Evolutionary conservation across 1,140 invertebrate species (phyloP).

Genomic region (Orchestia grillus): DNA sequence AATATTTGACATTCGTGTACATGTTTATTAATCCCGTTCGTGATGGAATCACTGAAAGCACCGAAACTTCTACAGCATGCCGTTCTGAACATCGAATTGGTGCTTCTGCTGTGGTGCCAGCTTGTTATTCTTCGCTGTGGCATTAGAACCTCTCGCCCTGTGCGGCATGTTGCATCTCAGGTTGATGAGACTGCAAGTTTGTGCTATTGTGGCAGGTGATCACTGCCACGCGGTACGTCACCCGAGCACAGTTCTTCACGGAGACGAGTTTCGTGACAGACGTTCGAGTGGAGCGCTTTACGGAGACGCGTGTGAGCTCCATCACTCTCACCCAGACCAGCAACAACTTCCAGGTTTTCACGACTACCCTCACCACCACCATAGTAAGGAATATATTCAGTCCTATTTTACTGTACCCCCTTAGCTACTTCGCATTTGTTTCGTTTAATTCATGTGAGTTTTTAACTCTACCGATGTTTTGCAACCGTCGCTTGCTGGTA

Average conservation of each 20-base stretch:
- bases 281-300: slow-evolving; percentile 9
- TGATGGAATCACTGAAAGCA: too few relatives aligned
- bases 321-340: slow-evolving; percentile 48
- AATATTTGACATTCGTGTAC: too few relatives aligned
- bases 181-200: neutral
- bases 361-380: slow-evolving; percentile 44
- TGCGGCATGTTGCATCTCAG: neutral
- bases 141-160: too few relatives aligned
- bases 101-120: too few relatives aligned
- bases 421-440: neutral
- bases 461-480: neutral
- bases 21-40: too few relatives aligned
- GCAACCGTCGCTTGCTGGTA: neutral
- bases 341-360: slow-evolving; percentile 45
- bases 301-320: slow-evolving; percentile 3
- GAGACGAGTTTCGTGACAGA: slow-evolving; percentile 58
- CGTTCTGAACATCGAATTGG: too few relatives aligned
- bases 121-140: too few relatives aligned
- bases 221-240: slow-evolving; percentile 51
- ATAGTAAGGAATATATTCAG: neutral
- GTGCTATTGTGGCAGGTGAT: slow-evolving; percentile 46
- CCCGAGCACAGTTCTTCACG: slow-evolving; percentile 59
- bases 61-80: too few relatives aligned
- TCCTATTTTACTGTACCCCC: neutral
- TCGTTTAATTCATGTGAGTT: neutral